Base-by-base conservation (phyloP, 2,888 invertebrate genomes). In the Steinernema carpocapsae region DNA sequence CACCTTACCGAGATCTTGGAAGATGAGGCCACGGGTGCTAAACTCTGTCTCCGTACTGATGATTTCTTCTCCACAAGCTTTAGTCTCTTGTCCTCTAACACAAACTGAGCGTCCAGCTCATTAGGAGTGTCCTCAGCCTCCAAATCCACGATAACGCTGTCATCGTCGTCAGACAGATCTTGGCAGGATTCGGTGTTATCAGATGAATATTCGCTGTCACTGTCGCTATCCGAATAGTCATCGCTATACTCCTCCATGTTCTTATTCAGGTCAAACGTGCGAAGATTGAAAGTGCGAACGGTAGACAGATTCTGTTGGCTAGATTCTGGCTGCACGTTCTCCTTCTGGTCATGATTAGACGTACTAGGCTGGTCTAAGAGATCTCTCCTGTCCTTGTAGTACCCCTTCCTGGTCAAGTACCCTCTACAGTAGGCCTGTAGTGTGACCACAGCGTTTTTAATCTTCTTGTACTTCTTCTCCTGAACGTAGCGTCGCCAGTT, bases 401-500 rank as follows among this genome's bases (percentile, higher is more conserved):
- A 56, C 56, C 74, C 74, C 52, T 79, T 80, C 22, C 83, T 75
- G 2, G 56, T 56, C 26, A 56, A 56, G 10, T 76, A 72, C 4
- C 83, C 84, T 46, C 83, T 74, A 59, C 74, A 79, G 7, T 79
- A 77, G 0, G 93, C 92, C 88, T 94, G 94, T 86, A 94, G 91
- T 0, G 77, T 80, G 14, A 84, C 70, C 0, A 85, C 72, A 7
- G 82, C 59, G 73, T 80, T 24, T 64, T 91, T 90, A 10, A 94
- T 88, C 76, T 91, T 91, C 76, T 90, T 88, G 88, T 91, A 92
- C 91, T 92, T 92, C 71, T 90, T 90, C 1, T 92, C 90, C 37
- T 91, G 91, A 74, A 91, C 91, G 82, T 91, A 91, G 29, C 92
- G 92, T 74, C 93, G 91, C 92, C 93, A 94, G 86, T 91, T 91